Conservation (phyloP, 2,113 vertebrate species). For the Caracal caracal region DNA sequence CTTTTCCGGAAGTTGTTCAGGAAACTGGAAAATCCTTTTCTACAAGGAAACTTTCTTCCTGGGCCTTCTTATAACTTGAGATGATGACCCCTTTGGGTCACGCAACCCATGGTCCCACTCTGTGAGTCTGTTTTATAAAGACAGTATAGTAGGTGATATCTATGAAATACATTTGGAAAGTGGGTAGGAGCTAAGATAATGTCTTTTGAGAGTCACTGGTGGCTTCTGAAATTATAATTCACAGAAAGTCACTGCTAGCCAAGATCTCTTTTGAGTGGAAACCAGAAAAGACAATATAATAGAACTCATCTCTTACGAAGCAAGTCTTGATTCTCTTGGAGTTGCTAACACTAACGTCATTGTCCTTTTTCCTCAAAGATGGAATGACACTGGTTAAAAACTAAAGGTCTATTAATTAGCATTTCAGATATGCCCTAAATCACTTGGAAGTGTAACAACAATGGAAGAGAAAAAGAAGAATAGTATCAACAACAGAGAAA, state of each 20-base stretch:
- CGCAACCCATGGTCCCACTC: background rate
- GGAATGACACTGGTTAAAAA: background rate
- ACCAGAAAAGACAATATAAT: background rate
- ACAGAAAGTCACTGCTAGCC: background rate
- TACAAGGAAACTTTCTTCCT: background rate
- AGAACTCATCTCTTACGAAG: background rate
- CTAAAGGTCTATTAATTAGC: background rate
- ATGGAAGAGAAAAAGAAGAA: background rate
- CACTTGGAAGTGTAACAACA: background rate
- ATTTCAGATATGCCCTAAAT: background rate
- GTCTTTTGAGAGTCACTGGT: background rate
- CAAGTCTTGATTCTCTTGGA: background rate
- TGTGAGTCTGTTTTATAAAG: background rate
- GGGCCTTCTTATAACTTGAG: background rate
- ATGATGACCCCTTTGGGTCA: background rate
- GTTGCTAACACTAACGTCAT: background rate
- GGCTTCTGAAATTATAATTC: background rate
- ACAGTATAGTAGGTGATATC: background rate
- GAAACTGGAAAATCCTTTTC: background rate
- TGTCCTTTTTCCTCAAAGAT: background rate
- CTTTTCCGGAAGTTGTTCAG: conserved; percentile 27
- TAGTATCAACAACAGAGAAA: background rate
- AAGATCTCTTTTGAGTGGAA: background rate
- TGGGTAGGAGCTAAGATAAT: background rate
- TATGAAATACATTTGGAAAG: background rate